Evolutionary conservation across 1,140 invertebrate species (phyloP).

Genomic region (Cryptotermes secundus): DNA sequence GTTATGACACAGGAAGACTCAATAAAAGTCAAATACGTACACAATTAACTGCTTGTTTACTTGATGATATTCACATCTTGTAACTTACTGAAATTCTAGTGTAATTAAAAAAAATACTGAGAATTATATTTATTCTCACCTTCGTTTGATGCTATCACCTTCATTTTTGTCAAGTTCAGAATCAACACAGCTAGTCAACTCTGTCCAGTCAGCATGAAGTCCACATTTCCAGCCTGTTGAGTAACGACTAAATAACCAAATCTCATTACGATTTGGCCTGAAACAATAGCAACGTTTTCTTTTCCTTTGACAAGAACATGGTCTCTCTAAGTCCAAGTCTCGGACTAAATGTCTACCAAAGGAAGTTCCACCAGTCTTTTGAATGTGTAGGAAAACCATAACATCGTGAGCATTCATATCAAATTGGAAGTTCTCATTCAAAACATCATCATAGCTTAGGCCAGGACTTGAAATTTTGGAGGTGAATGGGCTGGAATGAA

Average conservation of each 20-base stretch:
- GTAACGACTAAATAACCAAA: constrained; percentile 98
- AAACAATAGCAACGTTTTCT: constrained; percentile 91
- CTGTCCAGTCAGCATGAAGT: constrained; percentile 97
- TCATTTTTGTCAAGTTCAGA: constrained; percentile 83
- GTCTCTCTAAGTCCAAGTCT: constrained; percentile 85
- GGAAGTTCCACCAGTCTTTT: constrained; percentile 93
- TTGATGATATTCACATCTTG: too few relatives aligned
- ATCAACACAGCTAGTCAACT: constrained; percentile 88
- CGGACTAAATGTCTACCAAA: constrained; percentile 93
- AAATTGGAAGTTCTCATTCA: constrained; percentile 83
- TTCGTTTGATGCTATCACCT: constrained; percentile 71
- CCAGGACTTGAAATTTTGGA: constrained; percentile 47
- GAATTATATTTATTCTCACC: constrained; percentile 43
- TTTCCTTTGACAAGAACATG: constrained; percentile 82
- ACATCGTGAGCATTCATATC: constrained; percentile 91
- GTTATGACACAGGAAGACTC: too few relatives aligned
- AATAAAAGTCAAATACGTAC: too few relatives aligned
- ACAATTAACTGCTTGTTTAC: too few relatives aligned
- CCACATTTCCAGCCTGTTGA: constrained; percentile 99
- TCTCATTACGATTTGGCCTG: constrained; percentile 83
- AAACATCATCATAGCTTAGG: constrained; percentile 58
- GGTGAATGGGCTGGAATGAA: constrained; percentile 47
- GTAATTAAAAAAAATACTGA: too few relatives aligned
- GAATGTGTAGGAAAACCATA: constrained; percentile 97
- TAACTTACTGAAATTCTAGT: too few relatives aligned